Base-by-base conservation (phyloP, 2,888 invertebrate genomes). In the Orchesella flavescens region DNA sequence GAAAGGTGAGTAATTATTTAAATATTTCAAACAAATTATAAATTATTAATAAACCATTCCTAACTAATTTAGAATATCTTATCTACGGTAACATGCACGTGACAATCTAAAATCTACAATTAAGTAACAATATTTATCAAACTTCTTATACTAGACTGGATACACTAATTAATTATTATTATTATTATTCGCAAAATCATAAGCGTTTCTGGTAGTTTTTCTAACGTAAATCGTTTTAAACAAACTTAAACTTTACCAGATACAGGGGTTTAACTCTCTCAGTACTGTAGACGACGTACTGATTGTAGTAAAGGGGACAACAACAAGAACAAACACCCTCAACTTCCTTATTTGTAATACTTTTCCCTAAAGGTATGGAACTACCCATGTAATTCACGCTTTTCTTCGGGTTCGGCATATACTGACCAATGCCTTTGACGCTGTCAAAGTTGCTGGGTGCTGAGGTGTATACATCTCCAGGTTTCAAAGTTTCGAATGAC, bases 401-500 rank as follows among this genome's bases (percentile, higher is more conserved):
- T 66, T 2, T 49, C 53, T n/a, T n/a, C n/a, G n/a, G n/a, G n/a
- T n/a, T n/a, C 7, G 69, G 69, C 3, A 69, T 21, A 46, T 49
- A 19, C 3, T 21, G 13, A 19, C 69, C 69, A 5, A 23, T 49
- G 15, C 46, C 15, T n/a, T 69, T 69, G 49, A 69, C 69, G n/a
- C 71, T 79, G n/a, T 79, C 71, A 19, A 24, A 79, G 7, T 2
- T 23, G 19, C 4, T 21, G 5, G 61, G 61, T 9, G 61, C 23
- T 7, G 61, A 5, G 7, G 61, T 61, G 23, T 21, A 61, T 7
- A 10, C n/a, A 9, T 17, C n/a, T n/a, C n/a, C n/a, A n/a, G n/a
- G 10, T 9, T 17, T 61, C n/a, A 21, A 21, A 4, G 75, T 71
- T 17, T 75, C 75, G 49, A 80, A 84, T 53, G 23, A 21, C 5